These are phyloP conservation scores for Podarcis lilfordi DNA, from an alignment of 2,797 vertebrate species.

Conservation along the genomic window DNA sequence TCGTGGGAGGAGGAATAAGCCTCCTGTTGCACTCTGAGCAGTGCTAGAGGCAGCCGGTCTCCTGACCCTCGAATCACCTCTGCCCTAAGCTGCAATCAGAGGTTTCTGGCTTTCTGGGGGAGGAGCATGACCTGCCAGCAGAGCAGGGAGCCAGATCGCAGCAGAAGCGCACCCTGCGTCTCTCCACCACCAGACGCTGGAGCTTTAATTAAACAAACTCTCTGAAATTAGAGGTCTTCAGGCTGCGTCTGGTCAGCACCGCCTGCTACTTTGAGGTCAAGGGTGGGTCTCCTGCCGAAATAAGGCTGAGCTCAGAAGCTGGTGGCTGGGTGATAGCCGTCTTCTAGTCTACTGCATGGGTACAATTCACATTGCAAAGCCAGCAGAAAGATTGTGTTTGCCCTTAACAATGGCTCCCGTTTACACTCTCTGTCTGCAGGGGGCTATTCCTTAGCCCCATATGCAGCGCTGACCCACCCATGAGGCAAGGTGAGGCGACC, in stretches of 20 bases:
- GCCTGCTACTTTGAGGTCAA: conserved; percentile 12
- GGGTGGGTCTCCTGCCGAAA: background rate
- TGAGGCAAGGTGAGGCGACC: no score
- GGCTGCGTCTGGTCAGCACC: background rate
- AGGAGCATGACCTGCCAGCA: background rate
- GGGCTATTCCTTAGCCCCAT: background rate
- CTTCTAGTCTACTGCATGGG: background rate
- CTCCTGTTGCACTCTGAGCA: background rate
- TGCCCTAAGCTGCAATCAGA: background rate
- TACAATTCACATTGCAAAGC: background rate
- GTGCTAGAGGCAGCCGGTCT: background rate
- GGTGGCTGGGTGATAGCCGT: background rate
- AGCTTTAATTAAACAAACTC: conserved; percentile 11
- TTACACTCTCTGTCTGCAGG: background rate
- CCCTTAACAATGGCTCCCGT: background rate
- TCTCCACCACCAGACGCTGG: background rate
- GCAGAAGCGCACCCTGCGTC: background rate
- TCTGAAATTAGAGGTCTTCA: background rate
- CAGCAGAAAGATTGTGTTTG: background rate
- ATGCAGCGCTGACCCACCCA: no score
- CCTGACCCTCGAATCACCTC: conserved; percentile 8
- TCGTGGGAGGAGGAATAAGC: background rate
- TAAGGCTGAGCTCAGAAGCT: background rate
- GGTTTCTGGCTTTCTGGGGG: background rate
- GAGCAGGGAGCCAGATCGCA: background rate